A percentile compares a stretch with the other conserved stretches of the same genome.
phyloP scores from a whole-genome alignment of 2,113 vertebrate species.

The Tinamus guttatus region DNA sequence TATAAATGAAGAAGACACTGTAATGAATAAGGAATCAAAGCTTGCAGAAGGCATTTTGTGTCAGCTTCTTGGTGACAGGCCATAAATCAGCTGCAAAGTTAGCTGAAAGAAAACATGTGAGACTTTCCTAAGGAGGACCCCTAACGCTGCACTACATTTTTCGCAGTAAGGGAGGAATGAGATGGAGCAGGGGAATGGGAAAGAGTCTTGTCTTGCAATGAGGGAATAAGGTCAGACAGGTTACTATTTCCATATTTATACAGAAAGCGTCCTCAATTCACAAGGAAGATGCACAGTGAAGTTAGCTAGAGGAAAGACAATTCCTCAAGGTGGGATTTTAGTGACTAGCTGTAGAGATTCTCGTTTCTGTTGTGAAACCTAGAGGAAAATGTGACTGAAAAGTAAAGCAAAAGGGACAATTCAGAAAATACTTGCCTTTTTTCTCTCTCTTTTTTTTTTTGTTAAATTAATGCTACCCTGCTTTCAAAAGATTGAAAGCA shows the following conservation, averaged over 20 bases:
- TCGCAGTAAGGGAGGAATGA: neutral
- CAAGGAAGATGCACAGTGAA: neutral
- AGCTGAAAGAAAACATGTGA: neutral
- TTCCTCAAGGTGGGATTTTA: neutral
- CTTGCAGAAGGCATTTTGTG: constrained; percentile 50
- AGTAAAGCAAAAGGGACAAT: neutral
- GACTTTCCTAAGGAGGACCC: neutral
- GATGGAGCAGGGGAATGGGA: rapidly evolving
- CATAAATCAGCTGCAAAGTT: constrained; percentile 36
- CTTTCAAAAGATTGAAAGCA: neutral
- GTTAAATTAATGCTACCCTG: neutral
- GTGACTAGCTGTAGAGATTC: neutral
- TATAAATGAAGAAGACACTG: constrained; percentile 57
- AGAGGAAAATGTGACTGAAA: neutral
- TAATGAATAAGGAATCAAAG: constrained; percentile 45
- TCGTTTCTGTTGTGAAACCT: neutral
- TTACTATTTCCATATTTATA: neutral
- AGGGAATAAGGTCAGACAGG: neutral
- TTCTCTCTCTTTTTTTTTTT: neutral
- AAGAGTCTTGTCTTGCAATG: neutral
- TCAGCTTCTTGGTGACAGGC: constrained; percentile 22
- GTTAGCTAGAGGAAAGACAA: neutral
- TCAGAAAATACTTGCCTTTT: neutral
- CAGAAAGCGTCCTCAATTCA: neutral
- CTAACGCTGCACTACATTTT: neutral